Conservation (phyloP, 1,140 invertebrate species). For the Dryas iulia region DNA sequence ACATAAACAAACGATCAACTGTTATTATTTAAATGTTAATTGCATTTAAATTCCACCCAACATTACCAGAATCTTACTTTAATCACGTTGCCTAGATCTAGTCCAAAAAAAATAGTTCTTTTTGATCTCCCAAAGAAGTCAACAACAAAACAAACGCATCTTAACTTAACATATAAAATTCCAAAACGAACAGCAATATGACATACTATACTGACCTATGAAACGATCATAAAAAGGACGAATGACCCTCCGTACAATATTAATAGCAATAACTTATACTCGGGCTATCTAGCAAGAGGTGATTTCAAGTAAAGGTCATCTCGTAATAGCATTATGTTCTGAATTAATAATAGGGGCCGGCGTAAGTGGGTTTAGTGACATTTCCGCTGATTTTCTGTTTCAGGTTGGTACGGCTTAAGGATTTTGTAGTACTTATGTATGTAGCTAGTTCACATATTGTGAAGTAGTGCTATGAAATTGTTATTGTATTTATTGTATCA, state of each 20-base stretch:
- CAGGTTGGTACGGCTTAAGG: background rate
- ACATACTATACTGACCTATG: slow-evolving; percentile 4
- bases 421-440: background rate
- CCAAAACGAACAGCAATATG: background rate
- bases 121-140: no score
- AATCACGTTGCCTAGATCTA: no score
- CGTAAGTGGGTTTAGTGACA: slow-evolving; percentile 2
- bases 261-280: slow-evolving; percentile 45
- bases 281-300: slow-evolving; percentile 34
- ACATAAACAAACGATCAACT: no score
- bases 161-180: background rate
- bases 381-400: background rate
- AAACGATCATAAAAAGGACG: slow-evolving; percentile 21
- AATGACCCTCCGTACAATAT: slow-evolving; percentile 29
- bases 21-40: no score
- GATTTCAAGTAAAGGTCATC: slow-evolving; percentile 60
- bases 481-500: no score
- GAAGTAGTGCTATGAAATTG: no score
- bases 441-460: background rate
- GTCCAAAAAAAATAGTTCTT: no score
- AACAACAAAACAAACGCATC: background rate
- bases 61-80: no score
- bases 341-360: slow-evolving; percentile 6
- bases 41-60: no score
- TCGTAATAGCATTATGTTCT: slow-evolving; percentile 62